Conservation (phyloP, 1,140 invertebrate species). For the Drosophila bocki region DNA sequence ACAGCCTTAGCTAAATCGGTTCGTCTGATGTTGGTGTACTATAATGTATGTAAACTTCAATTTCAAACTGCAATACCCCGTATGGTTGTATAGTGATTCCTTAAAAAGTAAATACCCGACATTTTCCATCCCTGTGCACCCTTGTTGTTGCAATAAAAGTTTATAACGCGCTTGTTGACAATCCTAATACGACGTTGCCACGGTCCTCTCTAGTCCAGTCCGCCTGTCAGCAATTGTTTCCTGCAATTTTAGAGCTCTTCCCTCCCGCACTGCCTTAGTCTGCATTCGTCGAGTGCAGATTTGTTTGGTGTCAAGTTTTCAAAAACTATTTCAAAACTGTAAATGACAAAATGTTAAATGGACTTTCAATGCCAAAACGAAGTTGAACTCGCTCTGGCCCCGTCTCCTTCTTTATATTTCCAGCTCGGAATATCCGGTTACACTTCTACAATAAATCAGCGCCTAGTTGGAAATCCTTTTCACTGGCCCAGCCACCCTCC, state of each 20-base stretch:
- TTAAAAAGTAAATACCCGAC: neutral
- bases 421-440: constrained; percentile 74
- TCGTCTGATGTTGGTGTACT: too few relatives aligned
- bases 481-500: constrained; percentile 6
- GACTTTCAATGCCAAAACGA: constrained; percentile 81
- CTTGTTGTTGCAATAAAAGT: constrained; percentile 76
- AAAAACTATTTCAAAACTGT: constrained; percentile 84
- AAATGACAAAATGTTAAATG: constrained; percentile 85
- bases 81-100: neutral
- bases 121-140: neutral
- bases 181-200: constrained; percentile 71
- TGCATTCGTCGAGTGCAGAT: constrained; percentile 42
- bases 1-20: too few relatives aligned
- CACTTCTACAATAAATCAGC: constrained; percentile 80
- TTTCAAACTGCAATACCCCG: neutral
- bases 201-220: constrained; percentile 21
- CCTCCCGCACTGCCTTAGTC: constrained; percentile 7
- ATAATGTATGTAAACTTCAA: too few relatives aligned
- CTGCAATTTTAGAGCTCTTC: constrained; percentile 71
- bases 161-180: constrained; percentile 82
- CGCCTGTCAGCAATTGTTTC: constrained; percentile 75
- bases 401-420: constrained; percentile 21
- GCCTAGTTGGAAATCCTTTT: constrained; percentile 67
- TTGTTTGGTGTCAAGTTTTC: constrained; percentile 82
- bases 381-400: constrained; percentile 19